Evolutionary conservation across 37 sponge, comb jelly and placozoan genomes (phyloP), one percentile per base, ranked within the genome.

Genomic region (Aphrocallistes beatrix): DNA sequence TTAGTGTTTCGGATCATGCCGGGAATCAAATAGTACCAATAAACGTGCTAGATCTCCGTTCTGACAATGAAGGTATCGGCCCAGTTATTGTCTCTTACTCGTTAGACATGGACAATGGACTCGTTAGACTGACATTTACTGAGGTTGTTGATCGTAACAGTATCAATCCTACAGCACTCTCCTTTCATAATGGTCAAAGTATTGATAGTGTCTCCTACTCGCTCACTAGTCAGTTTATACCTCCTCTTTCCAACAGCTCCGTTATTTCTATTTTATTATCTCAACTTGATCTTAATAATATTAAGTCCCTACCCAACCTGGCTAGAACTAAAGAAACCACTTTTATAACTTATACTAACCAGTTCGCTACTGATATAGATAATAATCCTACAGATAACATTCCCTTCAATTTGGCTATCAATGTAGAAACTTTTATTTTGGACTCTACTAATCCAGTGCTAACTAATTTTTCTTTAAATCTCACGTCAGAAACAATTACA

Each of bases 301-400:
- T 95, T 23, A 91, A 95, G 82, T 81, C 88, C 1, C 83, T 87
- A 45, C 90, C 91, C 1, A n/a, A 81, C 10, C 86, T 95, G 10
- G 96, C 96, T n/a, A 83, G 84, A 37, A 81, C 89, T 36, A 23
- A 48, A 0, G 88, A 90, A 37, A 89, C 91, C 0, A 90, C 93
- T 19, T 93, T 87, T 88, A 81, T 94, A 19, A 82, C 88, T 38
- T 84, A 86, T 51, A 82, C 90, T 45, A 19, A 23, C 3, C 37
- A 50, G 0, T 87, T 94, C 39, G 84, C 91, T 17, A 36, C 90
- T 75, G 94, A 94, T 87, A 86, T 84, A 19, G 88, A 47, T 36
- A 60, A 37, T 34, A 88, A 90, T 40, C 85, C 51, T 13, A 51
- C 83, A 6, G 81, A 88, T 37, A 42, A 69, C 0, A 85, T 89